A percentile compares a stretch with the other conserved stretches of the same genome.
Conservation (phyloP, 2,113 vertebrate species). For the Datnioides undecimradiatus region DNA sequence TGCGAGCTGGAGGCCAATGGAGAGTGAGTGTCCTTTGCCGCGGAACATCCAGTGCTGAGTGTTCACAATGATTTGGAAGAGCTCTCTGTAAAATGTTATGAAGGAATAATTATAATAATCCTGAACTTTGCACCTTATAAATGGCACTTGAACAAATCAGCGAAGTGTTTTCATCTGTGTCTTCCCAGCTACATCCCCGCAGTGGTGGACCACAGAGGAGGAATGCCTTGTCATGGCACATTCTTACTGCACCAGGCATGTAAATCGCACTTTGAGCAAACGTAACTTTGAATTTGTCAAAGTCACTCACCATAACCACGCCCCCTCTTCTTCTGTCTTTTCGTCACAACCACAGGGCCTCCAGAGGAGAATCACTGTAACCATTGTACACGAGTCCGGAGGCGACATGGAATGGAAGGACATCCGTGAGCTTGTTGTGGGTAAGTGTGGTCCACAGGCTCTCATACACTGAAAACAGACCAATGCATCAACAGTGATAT, state of each 20-base stretch:
- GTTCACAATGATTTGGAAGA: not conserved
- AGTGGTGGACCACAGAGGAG: slow-evolving; percentile 94
- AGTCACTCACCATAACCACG: not conserved
- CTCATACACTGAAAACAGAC: not conserved
- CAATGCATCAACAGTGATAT: not conserved
- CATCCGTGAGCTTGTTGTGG: slow-evolving; percentile 95
- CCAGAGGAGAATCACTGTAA: slow-evolving; percentile 94
- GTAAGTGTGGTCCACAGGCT: slow-evolving; percentile 80
- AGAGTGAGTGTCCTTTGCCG: slow-evolving; percentile 88
- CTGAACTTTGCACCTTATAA: not conserved
- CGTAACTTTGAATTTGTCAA: not conserved
- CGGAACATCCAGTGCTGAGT: not conserved
- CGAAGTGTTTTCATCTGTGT: slow-evolving; percentile 27
- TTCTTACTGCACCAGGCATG: slow-evolving; percentile 97
- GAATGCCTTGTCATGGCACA: slow-evolving; percentile 96
- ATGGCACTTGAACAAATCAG: not conserved
- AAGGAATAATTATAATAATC: not conserved
- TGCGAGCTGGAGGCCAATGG: slow-evolving; percentile 98
- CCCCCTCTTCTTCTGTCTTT: not conserved
- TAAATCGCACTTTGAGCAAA: slow-evolving; percentile 5
- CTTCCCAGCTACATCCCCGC: slow-evolving; percentile 93
- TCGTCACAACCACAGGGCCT: slow-evolving; percentile 87
- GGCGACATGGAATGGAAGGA: slow-evolving; percentile 95
- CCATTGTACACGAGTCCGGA: slow-evolving; percentile 93
- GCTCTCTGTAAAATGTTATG: not conserved